Conservation (phyloP, 2,113 vertebrate species). For the Cyprinodon tularosa region DNA sequence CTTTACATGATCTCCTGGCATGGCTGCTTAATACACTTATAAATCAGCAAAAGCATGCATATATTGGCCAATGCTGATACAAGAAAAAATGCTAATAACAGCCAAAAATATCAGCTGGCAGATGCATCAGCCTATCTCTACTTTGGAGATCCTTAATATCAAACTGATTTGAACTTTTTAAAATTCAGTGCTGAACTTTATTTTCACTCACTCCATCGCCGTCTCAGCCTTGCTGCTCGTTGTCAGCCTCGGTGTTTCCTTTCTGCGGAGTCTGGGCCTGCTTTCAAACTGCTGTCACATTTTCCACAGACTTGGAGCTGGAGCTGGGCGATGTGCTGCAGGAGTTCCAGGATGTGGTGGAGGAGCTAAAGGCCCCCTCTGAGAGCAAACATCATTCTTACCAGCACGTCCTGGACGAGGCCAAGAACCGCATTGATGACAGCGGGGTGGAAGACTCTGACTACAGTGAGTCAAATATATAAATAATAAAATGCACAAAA, state of each 20-base stretch:
- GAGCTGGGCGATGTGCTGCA: slow-evolving; percentile 78
- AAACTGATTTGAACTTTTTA: neutral
- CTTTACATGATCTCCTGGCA: too few relatives aligned
- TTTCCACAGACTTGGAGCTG: slow-evolving; percentile 76
- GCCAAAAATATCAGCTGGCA: too few relatives aligned
- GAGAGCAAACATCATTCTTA: slow-evolving; percentile 49
- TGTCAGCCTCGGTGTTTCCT: slow-evolving; percentile 6
- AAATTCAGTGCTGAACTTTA: neutral
- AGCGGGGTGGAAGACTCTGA: slow-evolving; percentile 78
- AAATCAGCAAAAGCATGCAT: too few relatives aligned
- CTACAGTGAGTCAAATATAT: slow-evolving; percentile 65
- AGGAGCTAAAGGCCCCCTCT: slow-evolving; percentile 72
- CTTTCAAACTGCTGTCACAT: slow-evolving; percentile 46
- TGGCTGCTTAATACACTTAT: too few relatives aligned
- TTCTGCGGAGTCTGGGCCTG: slow-evolving; percentile 22
- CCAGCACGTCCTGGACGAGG: slow-evolving; percentile 60
- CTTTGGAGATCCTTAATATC: neutral
- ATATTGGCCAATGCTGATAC: too few relatives aligned
- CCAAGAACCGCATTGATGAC: slow-evolving; percentile 70
- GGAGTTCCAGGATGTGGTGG: slow-evolving; percentile 81
- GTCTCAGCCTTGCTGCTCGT: neutral
- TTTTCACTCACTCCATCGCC: neutral
- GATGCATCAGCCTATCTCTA: too few relatives aligned
- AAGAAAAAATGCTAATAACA: too few relatives aligned
- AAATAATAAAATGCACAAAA: neutral